phyloP scores from a whole-genome alignment of 1,140 invertebrate genomes.

The Procambarus clarkii region DNA sequence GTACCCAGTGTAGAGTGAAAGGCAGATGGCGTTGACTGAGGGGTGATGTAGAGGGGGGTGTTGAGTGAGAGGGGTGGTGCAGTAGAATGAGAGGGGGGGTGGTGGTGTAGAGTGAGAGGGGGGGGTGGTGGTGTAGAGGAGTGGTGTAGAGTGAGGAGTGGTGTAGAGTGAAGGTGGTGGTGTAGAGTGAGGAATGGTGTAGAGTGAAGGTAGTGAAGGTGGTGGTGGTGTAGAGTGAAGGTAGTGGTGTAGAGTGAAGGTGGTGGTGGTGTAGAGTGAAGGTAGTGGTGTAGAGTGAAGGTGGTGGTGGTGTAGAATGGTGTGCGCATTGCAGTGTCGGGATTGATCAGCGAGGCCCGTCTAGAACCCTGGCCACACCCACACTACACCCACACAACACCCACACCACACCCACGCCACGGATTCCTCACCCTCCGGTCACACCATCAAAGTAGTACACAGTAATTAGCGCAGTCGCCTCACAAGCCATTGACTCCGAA shows the following conservation, averaged over 20 bases:
- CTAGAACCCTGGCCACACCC: no score
- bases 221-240: neutral
- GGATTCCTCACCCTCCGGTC: no score
- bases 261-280: neutral
- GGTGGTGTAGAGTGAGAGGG: neutral
- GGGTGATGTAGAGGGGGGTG: no score
- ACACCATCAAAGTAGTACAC: no score
- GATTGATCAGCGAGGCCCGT: no score
- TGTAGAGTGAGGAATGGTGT: neutral
- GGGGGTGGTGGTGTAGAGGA: neutral
- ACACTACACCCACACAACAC: no score
- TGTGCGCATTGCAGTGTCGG: neutral
- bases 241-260: neutral
- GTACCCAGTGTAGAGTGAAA: no score
- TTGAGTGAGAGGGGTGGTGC: no score
- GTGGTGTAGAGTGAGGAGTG: neutral
- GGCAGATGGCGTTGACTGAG: no score
- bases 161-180: neutral
- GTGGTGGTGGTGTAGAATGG: neutral
- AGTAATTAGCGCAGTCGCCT: no score
- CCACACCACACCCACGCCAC: no score
- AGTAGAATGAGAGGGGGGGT: neutral
- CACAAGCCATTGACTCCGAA: no score
- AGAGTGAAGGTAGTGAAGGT: neutral
- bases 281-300: neutral